Percentiles rank a stretch among this genome's conserved stretches.
These are phyloP conservation scores for Plodia interpunctella DNA, from an alignment of 1,140 invertebrate genomes.

Conservation along the genomic window DNA sequence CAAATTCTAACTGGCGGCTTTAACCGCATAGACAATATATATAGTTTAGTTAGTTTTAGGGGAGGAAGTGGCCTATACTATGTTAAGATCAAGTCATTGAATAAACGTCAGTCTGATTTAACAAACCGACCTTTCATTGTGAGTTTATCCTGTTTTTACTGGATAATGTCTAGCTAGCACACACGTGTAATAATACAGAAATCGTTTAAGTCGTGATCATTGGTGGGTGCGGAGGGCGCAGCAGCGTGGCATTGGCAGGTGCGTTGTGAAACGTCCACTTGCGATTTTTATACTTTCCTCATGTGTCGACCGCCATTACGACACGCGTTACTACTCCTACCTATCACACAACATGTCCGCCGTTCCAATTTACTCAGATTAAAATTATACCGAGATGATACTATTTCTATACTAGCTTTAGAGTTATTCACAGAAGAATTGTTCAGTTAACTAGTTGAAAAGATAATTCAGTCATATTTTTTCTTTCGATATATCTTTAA, in stretches of 20 bases:
- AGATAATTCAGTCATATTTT: too few relatives aligned
- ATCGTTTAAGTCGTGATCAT: neutral
- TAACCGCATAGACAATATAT: too few relatives aligned
- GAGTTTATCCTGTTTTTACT: too few relatives aligned
- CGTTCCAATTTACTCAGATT: slow-evolving; percentile 25
- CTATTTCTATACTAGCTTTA: neutral
- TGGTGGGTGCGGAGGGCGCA: slow-evolving; percentile 8
- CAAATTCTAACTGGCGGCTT: too few relatives aligned
- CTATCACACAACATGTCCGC: slow-evolving; percentile 38
- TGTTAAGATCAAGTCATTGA: too few relatives aligned
- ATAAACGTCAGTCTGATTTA: too few relatives aligned
- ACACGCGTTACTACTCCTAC: slow-evolving; percentile 33
- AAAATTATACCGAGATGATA: neutral
- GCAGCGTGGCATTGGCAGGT: slow-evolving; percentile 34
- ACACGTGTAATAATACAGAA: neutral
- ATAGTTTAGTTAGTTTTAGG: too few relatives aligned
- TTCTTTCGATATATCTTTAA: too few relatives aligned
- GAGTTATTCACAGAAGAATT: neutral
- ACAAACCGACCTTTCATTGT: too few relatives aligned
- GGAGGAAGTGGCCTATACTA: too few relatives aligned
- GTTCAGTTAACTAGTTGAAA: neutral
- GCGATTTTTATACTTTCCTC: slow-evolving; percentile 55
- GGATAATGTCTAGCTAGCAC: neutral
- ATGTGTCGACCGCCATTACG: slow-evolving; percentile 50
- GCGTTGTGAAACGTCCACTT: slow-evolving; percentile 53